phyloP scores from a whole-genome alignment of 2,888 invertebrate genomes.

The Petrolisthes manimaculis region DNA sequence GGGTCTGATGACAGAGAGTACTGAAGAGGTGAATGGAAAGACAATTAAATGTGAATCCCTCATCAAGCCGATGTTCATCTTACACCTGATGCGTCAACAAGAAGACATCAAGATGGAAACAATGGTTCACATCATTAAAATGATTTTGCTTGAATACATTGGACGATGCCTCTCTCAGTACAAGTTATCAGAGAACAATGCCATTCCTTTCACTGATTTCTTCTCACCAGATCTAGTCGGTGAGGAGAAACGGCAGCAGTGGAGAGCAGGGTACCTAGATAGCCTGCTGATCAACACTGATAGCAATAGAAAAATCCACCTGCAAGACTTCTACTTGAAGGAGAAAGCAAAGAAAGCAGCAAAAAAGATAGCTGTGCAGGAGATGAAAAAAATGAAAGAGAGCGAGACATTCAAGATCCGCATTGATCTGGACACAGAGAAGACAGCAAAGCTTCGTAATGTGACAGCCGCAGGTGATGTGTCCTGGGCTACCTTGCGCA shows the following conservation, averaged over 20 bases:
- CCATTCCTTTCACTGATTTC: conserved; percentile 33
- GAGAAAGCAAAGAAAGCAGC: conserved; percentile 28
- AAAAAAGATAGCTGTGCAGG: background rate
- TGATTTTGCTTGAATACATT: conserved; percentile 43
- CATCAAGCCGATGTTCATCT: conserved; percentile 53
- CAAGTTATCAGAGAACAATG: background rate
- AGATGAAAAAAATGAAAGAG: background rate
- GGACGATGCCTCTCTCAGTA: conserved; percentile 41
- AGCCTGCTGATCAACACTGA: background rate
- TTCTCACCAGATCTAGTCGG: conserved; percentile 13
- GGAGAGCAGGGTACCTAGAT: background rate
- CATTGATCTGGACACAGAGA: background rate
- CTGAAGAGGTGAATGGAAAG: background rate
- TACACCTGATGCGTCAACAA: conserved; percentile 9
- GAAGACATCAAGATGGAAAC: background rate
- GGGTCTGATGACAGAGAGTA: conserved; percentile 57
- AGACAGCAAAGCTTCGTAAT: background rate
- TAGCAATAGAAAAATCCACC: background rate
- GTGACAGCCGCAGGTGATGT: conserved; percentile 30
- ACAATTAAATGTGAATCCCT: conserved; percentile 54
- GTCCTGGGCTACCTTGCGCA: conserved; percentile 24
- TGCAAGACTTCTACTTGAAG: conserved; percentile 7
- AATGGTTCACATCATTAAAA: background rate
- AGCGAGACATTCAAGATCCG: background rate
- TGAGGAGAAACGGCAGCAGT: conserved; percentile 11